phyloP scores from a whole-genome alignment of 2,113 vertebrate genomes.

The Ptychochromis oligacanthus region DNA sequence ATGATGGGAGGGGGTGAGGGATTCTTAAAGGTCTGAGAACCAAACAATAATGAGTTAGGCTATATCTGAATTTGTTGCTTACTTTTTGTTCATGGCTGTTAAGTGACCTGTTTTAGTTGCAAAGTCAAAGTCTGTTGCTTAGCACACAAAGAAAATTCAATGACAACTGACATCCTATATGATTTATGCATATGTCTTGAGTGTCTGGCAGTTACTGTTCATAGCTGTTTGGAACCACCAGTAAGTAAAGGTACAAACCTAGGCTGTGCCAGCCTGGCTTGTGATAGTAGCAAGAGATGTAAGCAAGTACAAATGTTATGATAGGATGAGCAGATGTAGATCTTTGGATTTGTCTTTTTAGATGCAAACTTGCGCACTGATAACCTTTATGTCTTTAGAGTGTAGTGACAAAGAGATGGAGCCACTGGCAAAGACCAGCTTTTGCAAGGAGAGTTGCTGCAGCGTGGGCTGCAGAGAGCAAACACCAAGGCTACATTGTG shows the following conservation, averaged over 20 bases:
- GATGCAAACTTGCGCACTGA: constrained; percentile 34
- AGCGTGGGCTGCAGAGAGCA: constrained; percentile 50
- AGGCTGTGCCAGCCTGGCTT: neutral
- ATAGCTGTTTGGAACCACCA: neutral
- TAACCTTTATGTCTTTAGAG: constrained; percentile 71
- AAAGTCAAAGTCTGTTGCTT: neutral
- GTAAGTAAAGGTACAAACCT: neutral
- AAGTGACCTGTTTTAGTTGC: neutral
- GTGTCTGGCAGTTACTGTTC: constrained; percentile 3
- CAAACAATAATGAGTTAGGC: neutral
- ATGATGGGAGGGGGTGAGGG: constrained; percentile 1
- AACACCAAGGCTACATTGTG: constrained; percentile 60
- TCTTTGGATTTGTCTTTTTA: constrained; percentile 41
- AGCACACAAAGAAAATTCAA: too few species aligned
- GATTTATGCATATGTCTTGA: neutral
- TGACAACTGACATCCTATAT: too few species aligned
- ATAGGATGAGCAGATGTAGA: constrained; percentile 4
- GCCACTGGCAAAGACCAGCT: constrained; percentile 73
- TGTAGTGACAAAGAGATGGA: constrained; percentile 64
- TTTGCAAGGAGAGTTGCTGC: constrained; percentile 53
- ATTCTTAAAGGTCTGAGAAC: constrained; percentile 19
- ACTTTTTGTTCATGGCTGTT: neutral
- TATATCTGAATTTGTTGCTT: neutral
- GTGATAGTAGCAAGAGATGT: neutral
- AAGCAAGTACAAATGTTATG: neutral